Evolutionary conservation across 2,888 invertebrate genomes (phyloP).

Genomic region (Chironomus riparius): DNA sequence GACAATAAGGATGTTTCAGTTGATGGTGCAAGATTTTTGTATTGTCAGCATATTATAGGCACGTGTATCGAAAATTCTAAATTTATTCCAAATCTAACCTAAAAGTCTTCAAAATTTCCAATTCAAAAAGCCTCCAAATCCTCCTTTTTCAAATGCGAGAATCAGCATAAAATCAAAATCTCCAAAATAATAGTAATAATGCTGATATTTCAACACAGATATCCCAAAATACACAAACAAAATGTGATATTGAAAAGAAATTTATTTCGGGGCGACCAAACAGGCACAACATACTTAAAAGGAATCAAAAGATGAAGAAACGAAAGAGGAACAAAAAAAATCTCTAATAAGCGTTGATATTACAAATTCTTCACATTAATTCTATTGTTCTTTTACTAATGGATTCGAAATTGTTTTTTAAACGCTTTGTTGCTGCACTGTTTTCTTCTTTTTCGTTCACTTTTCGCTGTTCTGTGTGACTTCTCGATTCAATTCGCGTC

Average conservation of each 20-base stretch:
- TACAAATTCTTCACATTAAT: conserved; percentile 28
- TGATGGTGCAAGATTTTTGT: too few relatives aligned
- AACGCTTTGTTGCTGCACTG: conserved; percentile 13
- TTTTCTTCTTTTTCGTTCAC: not conserved
- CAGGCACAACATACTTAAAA: not conserved
- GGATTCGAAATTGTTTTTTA: conserved; percentile 28
- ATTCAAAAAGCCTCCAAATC: too few relatives aligned
- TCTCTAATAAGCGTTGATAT: conserved; percentile 25
- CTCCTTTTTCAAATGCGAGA: not conserved
- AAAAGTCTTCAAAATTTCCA: too few relatives aligned
- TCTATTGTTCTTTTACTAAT: conserved; percentile 27
- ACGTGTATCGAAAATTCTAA: too few relatives aligned
- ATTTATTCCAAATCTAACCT: too few relatives aligned
- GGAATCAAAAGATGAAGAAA: not conserved
- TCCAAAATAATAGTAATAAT: not conserved
- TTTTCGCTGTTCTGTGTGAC: not conserved
- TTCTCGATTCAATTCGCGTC: not conserved
- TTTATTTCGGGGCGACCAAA: not conserved
- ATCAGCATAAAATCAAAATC: not conserved
- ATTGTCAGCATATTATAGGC: too few relatives aligned
- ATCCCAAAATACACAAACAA: not conserved
- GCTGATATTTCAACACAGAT: not conserved
- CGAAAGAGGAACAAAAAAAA: not conserved
- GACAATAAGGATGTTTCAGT: too few relatives aligned
- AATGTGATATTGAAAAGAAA: not conserved